phyloP scores from a whole-genome alignment of 1,140 invertebrate species.

The Copidosoma floridanum region DNA sequence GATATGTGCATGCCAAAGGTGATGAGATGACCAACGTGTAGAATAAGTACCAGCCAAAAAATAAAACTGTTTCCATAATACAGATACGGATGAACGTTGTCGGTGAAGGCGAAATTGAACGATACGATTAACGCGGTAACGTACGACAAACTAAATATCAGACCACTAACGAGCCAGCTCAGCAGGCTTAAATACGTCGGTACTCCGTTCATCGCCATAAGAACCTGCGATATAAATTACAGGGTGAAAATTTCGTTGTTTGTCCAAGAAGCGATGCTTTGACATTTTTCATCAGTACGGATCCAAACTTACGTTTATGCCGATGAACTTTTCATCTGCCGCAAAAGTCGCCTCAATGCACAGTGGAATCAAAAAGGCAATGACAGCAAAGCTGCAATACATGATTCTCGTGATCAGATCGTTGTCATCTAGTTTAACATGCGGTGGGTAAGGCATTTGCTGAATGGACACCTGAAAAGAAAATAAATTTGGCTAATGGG shows the following conservation, averaged over 20 bases:
- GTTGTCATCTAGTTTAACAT: conserved; percentile 38
- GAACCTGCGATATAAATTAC: conserved; percentile 36
- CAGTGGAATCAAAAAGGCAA: conserved; percentile 48
- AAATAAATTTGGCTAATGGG: too few relatives aligned
- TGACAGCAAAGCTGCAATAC: conserved; percentile 39
- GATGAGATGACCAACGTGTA: conserved; percentile 44
- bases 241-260: conserved; percentile 4
- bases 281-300: too few relatives aligned
- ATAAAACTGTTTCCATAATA: conserved; percentile 50
- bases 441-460: conserved; percentile 52
- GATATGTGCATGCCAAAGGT: conserved; percentile 50
- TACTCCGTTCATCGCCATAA: conserved; percentile 54
- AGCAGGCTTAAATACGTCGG: conserved; percentile 46
- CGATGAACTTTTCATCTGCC: conserved; percentile 50
- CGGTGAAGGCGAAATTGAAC: conserved; percentile 43
- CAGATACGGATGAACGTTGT: conserved; percentile 43
- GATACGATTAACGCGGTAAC: conserved; percentile 42
- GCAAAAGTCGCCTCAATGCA: conserved; percentile 46
- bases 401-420: conserved; percentile 35
- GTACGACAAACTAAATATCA: conserved; percentile 44
- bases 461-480: conserved; percentile 44
- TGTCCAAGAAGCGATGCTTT: too few relatives aligned
- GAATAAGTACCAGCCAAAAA: conserved; percentile 47
- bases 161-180: conserved; percentile 48
- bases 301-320: conserved; percentile 48